phyloP scores from a whole-genome alignment of 2,888 invertebrate genomes.

The Bhutanitis thaidina region DNA sequence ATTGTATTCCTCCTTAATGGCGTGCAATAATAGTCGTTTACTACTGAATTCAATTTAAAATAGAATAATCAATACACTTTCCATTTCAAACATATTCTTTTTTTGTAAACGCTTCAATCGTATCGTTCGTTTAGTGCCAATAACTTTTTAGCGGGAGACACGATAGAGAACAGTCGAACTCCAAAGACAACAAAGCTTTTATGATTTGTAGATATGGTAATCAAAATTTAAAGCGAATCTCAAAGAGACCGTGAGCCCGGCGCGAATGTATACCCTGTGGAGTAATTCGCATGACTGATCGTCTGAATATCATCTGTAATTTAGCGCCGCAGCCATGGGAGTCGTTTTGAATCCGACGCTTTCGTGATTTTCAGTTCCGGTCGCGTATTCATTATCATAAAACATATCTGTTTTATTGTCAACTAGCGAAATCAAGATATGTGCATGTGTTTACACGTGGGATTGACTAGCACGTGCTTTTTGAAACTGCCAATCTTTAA shows the following conservation, averaged over 20 bases:
- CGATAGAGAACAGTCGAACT: not conserved
- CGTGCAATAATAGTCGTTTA: too few species aligned
- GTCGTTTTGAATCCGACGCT: conserved; percentile 13
- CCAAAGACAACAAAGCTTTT: not conserved
- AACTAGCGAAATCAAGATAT: not conserved
- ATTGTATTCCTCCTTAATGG: too few species aligned
- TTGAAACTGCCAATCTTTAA: too few species aligned
- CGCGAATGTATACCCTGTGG: conserved; percentile 40
- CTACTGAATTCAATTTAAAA: too few species aligned
- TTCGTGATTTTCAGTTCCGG: conserved; percentile 13
- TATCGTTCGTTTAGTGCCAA: too few species aligned
- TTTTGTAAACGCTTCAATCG: too few species aligned
- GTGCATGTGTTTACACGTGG: not conserved
- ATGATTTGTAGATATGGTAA: conserved; percentile 16
- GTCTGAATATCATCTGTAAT: conserved; percentile 22
- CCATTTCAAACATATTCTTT: too few species aligned
- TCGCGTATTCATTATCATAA: conserved; percentile 17
- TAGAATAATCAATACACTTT: too few species aligned
- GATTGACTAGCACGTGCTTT: too few species aligned
- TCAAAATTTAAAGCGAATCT: conserved; percentile 20
- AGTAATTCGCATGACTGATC: conserved; percentile 55
- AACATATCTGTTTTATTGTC: conserved; percentile 6
- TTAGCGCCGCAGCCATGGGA: conserved; percentile 18
- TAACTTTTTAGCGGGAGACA: too few species aligned
- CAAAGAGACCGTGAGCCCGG: conserved; percentile 15